Percentiles rank a stretch among this genome's conserved stretches.
These are phyloP conservation scores for Muscicapa comitata DNA, from an alignment of 2,797 vertebrate genomes.

Conservation along the genomic window DNA sequence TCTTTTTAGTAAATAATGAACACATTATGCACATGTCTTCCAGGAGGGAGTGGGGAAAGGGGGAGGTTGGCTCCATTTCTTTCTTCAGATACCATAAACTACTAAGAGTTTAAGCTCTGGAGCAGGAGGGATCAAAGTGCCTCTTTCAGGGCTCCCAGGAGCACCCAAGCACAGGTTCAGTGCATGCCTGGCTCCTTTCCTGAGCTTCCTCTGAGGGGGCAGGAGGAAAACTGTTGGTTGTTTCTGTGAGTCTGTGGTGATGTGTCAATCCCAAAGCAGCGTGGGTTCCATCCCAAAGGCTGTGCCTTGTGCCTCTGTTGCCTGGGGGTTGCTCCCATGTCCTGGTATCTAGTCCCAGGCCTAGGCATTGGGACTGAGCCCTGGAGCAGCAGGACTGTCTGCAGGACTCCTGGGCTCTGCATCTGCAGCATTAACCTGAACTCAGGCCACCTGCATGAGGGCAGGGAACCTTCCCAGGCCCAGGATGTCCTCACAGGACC, in stretches of 20 bases:
- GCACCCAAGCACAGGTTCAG: not conserved
- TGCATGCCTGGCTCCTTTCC: not conserved
- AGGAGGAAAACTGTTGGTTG: not conserved
- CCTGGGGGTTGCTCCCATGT: not conserved
- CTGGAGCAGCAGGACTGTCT: not conserved
- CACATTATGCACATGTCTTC: not conserved
- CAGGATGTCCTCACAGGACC: fast-evolving
- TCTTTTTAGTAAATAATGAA: not conserved
- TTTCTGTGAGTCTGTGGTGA: not conserved
- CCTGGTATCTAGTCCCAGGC: not conserved
- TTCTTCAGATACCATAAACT: not conserved
- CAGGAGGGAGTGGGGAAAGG: not conserved
- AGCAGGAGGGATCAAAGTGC: not conserved
- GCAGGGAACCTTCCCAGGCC: fast-evolving
- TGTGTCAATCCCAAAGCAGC: not conserved
- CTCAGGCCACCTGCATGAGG: not conserved
- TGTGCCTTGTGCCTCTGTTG: not conserved
- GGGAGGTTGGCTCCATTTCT: not conserved
- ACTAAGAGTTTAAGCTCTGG: not conserved
- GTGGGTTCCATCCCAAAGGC: not conserved
- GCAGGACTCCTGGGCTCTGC: not conserved
- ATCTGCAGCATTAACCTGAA: slow-evolving; percentile 31
- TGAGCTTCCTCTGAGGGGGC: not conserved
- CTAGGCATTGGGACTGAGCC: not conserved
- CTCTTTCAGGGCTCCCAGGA: not conserved